phyloP scores from a whole-genome alignment of 2,797 vertebrate genomes.

The Meriones psammophilus region DNA sequence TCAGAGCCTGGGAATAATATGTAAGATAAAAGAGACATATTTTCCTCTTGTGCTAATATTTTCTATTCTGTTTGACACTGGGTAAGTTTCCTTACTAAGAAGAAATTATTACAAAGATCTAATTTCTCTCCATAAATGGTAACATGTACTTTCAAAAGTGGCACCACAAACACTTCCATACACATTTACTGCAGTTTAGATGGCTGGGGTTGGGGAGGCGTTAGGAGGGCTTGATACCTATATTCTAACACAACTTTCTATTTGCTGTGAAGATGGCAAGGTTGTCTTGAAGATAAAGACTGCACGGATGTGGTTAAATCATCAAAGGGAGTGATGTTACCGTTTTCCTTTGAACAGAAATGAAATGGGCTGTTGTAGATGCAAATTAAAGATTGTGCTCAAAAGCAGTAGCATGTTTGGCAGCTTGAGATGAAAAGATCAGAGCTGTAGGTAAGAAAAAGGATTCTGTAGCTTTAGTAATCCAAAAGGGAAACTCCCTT shows the following conservation, averaged over 20 bases:
- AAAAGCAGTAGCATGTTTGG: neutral
- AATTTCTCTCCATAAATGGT: constrained; percentile 4
- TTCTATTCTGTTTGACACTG: neutral
- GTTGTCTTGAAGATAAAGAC: constrained; percentile 36
- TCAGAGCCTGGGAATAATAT: neutral
- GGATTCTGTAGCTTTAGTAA: neutral
- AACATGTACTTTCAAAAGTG: neutral
- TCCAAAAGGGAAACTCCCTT: constrained; percentile 35
- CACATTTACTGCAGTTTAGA: constrained; percentile 1
- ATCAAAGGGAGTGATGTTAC: neutral
- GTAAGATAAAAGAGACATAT: neutral
- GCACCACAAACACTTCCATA: neutral
- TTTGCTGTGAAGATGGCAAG: constrained; percentile 67
- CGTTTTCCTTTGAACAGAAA: constrained; percentile 55
- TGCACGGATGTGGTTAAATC: constrained; percentile 73
- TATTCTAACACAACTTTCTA: constrained; percentile 48
- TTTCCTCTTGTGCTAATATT: constrained; percentile 25
- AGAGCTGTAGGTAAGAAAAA: neutral
- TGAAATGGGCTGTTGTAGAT: neutral
- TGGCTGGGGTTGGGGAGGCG: neutral
- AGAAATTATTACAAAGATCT: neutral
- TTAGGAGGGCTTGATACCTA: neutral
- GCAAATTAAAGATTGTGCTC: neutral
- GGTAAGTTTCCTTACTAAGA: constrained; percentile 11
- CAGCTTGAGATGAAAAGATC: neutral